Evolutionary conservation across 2,888 invertebrate species (phyloP).

Genomic region (Zhuqinia jingwanae): DNA sequence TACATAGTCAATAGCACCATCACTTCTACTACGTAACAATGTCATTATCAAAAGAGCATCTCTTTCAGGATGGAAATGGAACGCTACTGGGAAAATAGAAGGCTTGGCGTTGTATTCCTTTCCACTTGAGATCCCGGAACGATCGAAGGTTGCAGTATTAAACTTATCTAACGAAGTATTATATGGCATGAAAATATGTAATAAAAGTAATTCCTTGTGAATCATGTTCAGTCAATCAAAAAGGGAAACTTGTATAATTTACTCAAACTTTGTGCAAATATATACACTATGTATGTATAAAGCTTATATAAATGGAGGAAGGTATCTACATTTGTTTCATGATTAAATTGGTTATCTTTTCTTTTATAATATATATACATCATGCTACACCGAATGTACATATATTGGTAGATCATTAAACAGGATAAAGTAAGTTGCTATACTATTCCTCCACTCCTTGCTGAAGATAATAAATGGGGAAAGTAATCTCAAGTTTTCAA

Average conservation of each 20-base stretch:
- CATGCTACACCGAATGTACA: too few relatives aligned
- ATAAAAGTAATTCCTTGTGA: neutral
- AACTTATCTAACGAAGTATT: too few relatives aligned
- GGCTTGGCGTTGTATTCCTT: too few relatives aligned
- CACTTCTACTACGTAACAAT: constrained; percentile 31
- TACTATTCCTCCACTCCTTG: too few relatives aligned
- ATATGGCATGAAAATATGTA: neutral
- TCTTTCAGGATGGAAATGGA: neutral
- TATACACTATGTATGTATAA: neutral
- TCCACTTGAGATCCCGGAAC: too few relatives aligned
- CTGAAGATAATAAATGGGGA: neutral
- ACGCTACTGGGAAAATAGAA: neutral
- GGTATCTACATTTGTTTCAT: too few relatives aligned
- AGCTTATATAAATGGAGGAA: too few relatives aligned
- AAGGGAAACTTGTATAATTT: constrained; percentile 17
- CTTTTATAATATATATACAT: too few relatives aligned
- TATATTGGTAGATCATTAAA: too few relatives aligned
- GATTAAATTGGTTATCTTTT: too few relatives aligned
- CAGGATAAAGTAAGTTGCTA: too few relatives aligned
- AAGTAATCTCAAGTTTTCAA: constrained; percentile 15
- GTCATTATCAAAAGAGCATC: constrained; percentile 31
- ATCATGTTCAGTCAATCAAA: constrained; percentile 30
- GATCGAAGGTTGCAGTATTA: too few relatives aligned
- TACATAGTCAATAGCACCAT: neutral
- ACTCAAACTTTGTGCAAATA: neutral